These are phyloP conservation scores for Phoeniculus purpureus DNA, from an alignment of 2,797 vertebrate genomes.

Conservation along the genomic window DNA sequence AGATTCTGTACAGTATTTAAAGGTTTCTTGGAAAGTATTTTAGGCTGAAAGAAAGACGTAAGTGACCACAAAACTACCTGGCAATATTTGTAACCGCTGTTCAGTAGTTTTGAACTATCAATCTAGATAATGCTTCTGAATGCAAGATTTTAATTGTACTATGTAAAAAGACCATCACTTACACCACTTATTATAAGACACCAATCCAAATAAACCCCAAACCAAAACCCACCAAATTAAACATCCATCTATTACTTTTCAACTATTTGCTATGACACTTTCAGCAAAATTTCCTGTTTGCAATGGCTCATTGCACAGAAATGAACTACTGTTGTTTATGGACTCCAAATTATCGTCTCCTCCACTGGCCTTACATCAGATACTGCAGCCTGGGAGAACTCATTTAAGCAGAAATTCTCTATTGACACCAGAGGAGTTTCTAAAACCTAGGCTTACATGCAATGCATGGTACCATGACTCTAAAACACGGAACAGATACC, in stretches of 20 bases:
- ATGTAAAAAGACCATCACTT: background rate
- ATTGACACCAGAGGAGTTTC: background rate
- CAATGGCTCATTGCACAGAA: background rate
- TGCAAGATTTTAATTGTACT: conserved; percentile 28
- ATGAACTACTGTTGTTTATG: background rate
- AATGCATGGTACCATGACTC: background rate
- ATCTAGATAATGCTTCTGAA: conserved; percentile 16
- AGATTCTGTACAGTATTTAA: conserved; percentile 13
- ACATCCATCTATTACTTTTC: background rate
- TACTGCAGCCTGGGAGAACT: background rate
- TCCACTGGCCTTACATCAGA: background rate
- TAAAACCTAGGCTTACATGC: background rate
- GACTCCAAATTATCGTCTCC: background rate
- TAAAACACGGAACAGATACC: background rate
- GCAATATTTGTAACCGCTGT: background rate
- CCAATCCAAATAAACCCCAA: background rate
- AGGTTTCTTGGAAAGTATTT: background rate
- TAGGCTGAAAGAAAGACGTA: background rate
- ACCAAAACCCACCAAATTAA: background rate
- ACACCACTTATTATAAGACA: background rate
- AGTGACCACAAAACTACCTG: background rate
- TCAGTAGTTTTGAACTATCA: background rate
- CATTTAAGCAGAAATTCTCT: background rate
- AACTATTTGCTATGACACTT: background rate
- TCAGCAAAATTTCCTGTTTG: background rate